These are phyloP conservation scores for Gallinago paraguaiae DNA, from an alignment of 2,113 vertebrate genomes.

Conservation along the genomic window DNA sequence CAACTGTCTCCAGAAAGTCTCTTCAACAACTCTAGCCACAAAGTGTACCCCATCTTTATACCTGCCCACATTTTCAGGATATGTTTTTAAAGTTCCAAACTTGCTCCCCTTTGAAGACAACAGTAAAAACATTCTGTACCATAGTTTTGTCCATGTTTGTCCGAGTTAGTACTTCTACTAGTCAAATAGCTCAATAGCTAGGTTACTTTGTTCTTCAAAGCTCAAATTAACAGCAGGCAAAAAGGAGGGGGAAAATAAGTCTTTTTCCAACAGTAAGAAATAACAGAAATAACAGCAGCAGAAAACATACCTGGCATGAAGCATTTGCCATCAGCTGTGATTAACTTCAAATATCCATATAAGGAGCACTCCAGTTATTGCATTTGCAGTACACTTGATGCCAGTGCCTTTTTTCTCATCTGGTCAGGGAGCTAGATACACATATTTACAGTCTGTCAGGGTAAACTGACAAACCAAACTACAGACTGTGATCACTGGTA, in stretches of 20 bases:
- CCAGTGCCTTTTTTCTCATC: neutral
- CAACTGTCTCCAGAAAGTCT: neutral
- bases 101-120: neutral
- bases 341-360: neutral
- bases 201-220: neutral
- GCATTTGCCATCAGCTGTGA: neutral
- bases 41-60: neutral
- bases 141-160: neutral
- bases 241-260: neutral
- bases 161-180: neutral
- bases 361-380: neutral
- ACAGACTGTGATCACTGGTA: neutral
- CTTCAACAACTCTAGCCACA: neutral
- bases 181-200: neutral
- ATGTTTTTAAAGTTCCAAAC: neutral
- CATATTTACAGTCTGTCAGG: neutral
- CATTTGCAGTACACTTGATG: neutral
- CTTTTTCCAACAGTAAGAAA: neutral
- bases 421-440: neutral
- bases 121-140: neutral
- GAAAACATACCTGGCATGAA: neutral
- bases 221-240: neutral
- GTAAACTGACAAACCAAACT: neutral
- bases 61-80: neutral
- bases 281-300: neutral